Evolutionary conservation across 2,888 invertebrate species (phyloP), one percentile per base, ranked within the genome.

Genomic region (Caenorhabditis sulstoni): DNA sequence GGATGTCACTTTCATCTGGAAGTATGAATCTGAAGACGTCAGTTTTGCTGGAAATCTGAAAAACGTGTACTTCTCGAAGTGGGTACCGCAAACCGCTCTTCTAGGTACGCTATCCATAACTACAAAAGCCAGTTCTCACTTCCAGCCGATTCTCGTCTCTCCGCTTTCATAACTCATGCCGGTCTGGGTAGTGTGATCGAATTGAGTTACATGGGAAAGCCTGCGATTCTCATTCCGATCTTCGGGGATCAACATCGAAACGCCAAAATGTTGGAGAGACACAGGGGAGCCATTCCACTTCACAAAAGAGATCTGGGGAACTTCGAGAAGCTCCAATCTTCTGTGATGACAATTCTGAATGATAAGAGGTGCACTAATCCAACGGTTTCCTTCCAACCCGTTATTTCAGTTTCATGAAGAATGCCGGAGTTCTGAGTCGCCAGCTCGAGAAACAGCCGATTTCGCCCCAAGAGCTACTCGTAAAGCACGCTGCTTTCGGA

Each of bases 1-100:
- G 11, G 35, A 68, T 18, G 64, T 68, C 20, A 76, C 68, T 11
- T 78, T 78, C 57, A 78, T 78, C n/a, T 78, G 78, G 78, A 78
- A 78, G 29, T 78, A 73, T 45, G 73, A 73, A 44, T 9, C 39
- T 0, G 44, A 59, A 12, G 41, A 59, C 29, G 49, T 59, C 12
- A 29, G 23, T n/a, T 16, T 39, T 9, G 57, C 59, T 1, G 14
- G 14, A 0, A 29, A 52, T 5, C 23, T 52, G 8, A n/a, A 23
- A 4, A 66, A 66, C 23, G 8, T 66, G 9, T 23, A 66, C 14
- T 52, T 68, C 9, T 44, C 44, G 1, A 68, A 68, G 41, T 68
- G 68, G 68, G 59, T 68, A 1, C 68, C 68, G 1, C 68, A 68
- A 45, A 50, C 52, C 1, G 57, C 47, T 0, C 45, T 66, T 8